Evolutionary conservation across 2,888 invertebrate species (phyloP).

Genomic region (Sussaba pulchella): DNA sequence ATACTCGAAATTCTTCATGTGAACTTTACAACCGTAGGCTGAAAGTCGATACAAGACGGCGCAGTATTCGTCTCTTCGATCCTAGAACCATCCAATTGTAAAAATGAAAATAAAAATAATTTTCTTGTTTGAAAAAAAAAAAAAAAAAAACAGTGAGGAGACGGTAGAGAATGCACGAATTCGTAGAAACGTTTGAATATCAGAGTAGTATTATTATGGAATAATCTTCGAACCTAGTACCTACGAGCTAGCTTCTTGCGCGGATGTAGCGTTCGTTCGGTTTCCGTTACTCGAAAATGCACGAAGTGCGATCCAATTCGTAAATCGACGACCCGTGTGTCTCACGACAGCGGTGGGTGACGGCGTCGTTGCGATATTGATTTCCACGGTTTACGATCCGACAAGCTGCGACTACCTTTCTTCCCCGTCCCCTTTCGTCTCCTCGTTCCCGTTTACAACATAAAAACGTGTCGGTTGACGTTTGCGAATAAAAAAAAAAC

Average conservation of each 20-base stretch:
- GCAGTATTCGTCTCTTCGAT: neutral
- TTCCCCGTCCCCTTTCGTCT: neutral
- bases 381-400: conserved; percentile 72
- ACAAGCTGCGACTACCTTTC: conserved; percentile 70
- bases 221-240: conserved; percentile 26
- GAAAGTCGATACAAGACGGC: neutral
- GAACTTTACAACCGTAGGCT: neutral
- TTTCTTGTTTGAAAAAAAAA: too few species aligned
- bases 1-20: too few species aligned
- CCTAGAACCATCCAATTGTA: neutral
- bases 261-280: neutral
- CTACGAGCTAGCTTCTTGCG: neutral
- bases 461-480: conserved; percentile 66
- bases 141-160: neutral
- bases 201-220: conserved; percentile 13
- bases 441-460: conserved; percentile 33
- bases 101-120: neutral
- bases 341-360: conserved; percentile 34
- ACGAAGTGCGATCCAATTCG: conserved; percentile 23
- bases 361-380: conserved; percentile 57
- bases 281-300: conserved; percentile 40
- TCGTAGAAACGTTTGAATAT: conserved; percentile 1
- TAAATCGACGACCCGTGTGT: conserved; percentile 37
- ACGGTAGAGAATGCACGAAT: neutral
- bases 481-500: conserved; percentile 55